Conservation (phyloP, 2,797 vertebrate genomes). For the Manis javanica region DNA sequence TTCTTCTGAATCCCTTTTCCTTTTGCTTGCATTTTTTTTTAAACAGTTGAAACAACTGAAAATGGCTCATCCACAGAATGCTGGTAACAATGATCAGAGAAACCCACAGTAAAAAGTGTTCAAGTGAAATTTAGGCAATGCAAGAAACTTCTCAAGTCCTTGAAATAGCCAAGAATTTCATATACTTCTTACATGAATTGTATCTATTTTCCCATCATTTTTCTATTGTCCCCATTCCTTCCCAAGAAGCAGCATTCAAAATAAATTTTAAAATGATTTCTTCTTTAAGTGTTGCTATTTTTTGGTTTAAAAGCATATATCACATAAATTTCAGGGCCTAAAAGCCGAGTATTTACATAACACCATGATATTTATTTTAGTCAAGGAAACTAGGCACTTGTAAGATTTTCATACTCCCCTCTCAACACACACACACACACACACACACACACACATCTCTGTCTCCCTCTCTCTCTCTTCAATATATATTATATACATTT, state of each 20-base stretch:
- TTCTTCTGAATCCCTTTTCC: not conserved
- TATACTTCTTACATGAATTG: not conserved
- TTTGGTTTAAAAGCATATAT: not conserved
- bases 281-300: not conserved
- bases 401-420: not conserved
- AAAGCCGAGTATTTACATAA: not conserved
- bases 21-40: not conserved
- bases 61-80: not conserved
- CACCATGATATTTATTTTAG: not conserved
- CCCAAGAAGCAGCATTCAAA: not conserved
- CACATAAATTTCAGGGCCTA: not conserved
- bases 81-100: not conserved
- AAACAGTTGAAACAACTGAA: not conserved
- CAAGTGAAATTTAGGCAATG: not conserved
- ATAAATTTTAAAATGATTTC: not conserved
- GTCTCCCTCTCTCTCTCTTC: no score
- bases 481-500: no score
- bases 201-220: not conserved
- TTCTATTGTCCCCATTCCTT: not conserved
- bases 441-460: no score
- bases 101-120: not conserved
- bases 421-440: not conserved
- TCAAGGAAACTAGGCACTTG: not conserved
- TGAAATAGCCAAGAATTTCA: not conserved
- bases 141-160: not conserved